phyloP scores from a whole-genome alignment of 2,113 vertebrate species.

The Calidris pugnax region DNA sequence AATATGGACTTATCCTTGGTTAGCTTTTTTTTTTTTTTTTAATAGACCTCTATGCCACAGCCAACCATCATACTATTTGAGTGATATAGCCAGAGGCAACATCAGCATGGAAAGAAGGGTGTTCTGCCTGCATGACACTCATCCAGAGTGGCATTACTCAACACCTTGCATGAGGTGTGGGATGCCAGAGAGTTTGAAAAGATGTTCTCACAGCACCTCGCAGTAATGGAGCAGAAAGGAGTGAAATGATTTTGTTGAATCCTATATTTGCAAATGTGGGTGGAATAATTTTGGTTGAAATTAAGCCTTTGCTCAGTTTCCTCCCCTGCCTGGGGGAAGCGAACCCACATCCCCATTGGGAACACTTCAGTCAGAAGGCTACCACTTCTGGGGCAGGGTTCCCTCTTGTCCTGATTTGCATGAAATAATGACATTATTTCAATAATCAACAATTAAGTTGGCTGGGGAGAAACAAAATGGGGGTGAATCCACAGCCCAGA shows the following conservation, averaged over 20 bases:
- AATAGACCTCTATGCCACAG: neutral
- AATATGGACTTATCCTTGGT: neutral
- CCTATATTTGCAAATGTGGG: constrained; percentile 46
- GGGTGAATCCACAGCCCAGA: neutral
- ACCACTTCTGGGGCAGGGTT: neutral
- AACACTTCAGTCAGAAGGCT: neutral
- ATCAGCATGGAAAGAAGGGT: neutral
- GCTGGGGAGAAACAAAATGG: neutral
- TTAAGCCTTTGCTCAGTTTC: constrained; percentile 31
- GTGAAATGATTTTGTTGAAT: constrained; percentile 35
- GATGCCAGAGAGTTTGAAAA: constrained; percentile 11
- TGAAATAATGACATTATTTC: neutral
- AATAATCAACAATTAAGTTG: neutral
- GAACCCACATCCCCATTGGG: neutral
- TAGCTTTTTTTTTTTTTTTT: neutral
- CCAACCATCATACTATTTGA: neutral
- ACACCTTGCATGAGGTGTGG: constrained; percentile 1
- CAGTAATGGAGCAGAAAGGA: constrained; percentile 34
- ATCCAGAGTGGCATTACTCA: constrained; percentile 32
- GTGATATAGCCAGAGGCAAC: neutral
- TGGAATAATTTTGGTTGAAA: constrained; percentile 63
- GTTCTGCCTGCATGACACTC: constrained; percentile 26
- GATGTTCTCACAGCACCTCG: constrained; percentile 26
- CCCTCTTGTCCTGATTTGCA: neutral
- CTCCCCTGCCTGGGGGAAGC: neutral